phyloP scores from a whole-genome alignment of 2,797 vertebrate species.

The Gobio occitaniae region DNA sequence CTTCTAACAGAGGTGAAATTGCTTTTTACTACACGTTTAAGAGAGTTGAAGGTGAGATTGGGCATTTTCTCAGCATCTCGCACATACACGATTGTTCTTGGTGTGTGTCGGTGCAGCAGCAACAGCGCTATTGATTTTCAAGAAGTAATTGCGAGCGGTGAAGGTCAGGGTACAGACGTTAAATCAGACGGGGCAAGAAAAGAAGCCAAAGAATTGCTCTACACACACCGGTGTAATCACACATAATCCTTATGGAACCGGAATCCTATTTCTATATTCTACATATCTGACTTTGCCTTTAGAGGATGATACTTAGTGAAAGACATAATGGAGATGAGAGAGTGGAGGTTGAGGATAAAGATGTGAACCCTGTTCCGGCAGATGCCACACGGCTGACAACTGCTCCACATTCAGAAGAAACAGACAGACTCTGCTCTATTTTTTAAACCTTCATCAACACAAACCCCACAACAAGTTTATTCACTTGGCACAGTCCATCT shows the following conservation, averaged over 20 bases:
- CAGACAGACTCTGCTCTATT: background rate
- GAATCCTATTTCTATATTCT: slow-evolving; percentile 33
- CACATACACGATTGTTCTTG: slow-evolving; percentile 27
- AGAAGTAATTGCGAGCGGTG: slow-evolving; percentile 52
- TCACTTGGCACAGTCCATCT: background rate
- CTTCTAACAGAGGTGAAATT: slow-evolving; percentile 42
- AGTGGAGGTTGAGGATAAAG: background rate
- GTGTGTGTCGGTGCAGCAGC: slow-evolving; percentile 18
- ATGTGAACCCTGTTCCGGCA: background rate
- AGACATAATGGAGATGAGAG: background rate
- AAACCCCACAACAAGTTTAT: background rate
- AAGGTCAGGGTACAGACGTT: slow-evolving; percentile 54
- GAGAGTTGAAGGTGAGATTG: slow-evolving; percentile 51
- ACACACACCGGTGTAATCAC: slow-evolving; percentile 34
- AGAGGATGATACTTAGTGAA: background rate
- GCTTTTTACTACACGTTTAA: slow-evolving; percentile 47
- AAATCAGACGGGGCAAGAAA: slow-evolving; percentile 49
- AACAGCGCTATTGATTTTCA: slow-evolving; percentile 55
- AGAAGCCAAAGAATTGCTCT: slow-evolving; percentile 21
- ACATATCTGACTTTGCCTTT: slow-evolving; percentile 25
- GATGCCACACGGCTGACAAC: background rate
- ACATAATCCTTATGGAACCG: slow-evolving; percentile 27
- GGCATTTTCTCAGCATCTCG: slow-evolving; percentile 23
- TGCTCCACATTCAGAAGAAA: background rate
- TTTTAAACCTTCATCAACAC: background rate